Evolutionary conservation across 2,797 vertebrate species (phyloP).

Genomic region (Myoxocephalus aenaeus): DNA sequence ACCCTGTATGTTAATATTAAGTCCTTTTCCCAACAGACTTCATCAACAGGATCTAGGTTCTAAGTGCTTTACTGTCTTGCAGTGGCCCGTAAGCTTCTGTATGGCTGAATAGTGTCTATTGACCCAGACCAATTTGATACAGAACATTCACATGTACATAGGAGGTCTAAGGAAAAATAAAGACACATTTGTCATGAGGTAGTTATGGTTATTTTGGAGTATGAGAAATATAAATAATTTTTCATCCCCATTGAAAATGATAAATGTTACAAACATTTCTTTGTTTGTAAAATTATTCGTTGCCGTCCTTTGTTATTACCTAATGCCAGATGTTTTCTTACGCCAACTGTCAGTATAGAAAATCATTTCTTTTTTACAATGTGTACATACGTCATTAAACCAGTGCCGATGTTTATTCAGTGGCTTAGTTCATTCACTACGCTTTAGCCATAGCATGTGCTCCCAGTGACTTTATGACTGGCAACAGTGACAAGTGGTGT

Average conservation of each 20-base stretch:
- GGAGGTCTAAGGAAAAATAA: conserved; percentile 63
- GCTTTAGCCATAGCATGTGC: conserved; percentile 43
- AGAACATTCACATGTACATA: conserved; percentile 81
- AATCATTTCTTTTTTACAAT: conserved; percentile 85
- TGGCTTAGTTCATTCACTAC: conserved; percentile 76
- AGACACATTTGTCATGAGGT: not conserved
- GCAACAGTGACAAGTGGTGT: conserved; percentile 84
- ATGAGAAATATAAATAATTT: not conserved
- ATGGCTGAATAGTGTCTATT: conserved; percentile 81
- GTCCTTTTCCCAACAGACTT: conserved; percentile 65
- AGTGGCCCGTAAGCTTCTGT: conserved; percentile 80
- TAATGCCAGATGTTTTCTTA: not conserved
- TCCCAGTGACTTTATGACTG: conserved; percentile 88
- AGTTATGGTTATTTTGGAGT: not conserved
- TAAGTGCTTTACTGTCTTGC: conserved; percentile 61
- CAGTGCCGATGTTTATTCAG: conserved; percentile 88
- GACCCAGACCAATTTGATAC: conserved; percentile 79
- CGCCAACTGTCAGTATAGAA: conserved; percentile 61
- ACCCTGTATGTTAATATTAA: conserved; percentile 72
- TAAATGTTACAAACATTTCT: not conserved
- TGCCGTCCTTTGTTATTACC: not conserved
- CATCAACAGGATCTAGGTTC: conserved; percentile 50
- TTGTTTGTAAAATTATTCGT: not conserved
- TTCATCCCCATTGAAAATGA: not conserved
- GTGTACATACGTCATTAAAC: conserved; percentile 87